These are phyloP conservation scores for Hydrozoanthus tunicans DNA, from an alignment of 64 coral and sea anemone genomes.

Conservation along the genomic window DNA sequence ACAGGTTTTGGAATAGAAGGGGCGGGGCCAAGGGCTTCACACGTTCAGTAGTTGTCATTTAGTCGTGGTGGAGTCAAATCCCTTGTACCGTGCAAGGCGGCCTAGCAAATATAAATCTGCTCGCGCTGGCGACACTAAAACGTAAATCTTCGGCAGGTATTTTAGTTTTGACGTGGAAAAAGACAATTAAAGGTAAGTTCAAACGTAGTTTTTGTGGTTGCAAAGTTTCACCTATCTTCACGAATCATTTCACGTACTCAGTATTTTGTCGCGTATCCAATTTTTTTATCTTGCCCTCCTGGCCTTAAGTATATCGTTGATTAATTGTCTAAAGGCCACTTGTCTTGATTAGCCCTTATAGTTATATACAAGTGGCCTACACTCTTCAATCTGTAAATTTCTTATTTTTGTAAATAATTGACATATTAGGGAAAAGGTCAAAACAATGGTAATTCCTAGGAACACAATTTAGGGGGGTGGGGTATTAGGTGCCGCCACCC, in stretches of 20 bases:
- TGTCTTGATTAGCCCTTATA: no score
- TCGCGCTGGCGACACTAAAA: not conserved
- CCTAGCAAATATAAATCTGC: not conserved
- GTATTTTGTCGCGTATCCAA: not conserved
- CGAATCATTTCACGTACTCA: not conserved
- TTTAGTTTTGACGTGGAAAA: not conserved
- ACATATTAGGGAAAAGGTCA: no score
- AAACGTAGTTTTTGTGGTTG: not conserved
- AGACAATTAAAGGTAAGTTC: not conserved
- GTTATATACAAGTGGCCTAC: no score
- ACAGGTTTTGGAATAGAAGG: not conserved
- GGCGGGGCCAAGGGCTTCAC: not conserved
- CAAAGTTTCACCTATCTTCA: not conserved
- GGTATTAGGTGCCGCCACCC: no score
- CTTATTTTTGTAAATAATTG: no score
- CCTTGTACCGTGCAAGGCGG: not conserved
- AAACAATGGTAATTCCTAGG: no score
- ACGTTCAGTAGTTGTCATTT: not conserved
- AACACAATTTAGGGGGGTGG: no score
- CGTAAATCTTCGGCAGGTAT: not conserved
- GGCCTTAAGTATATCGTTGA: no score
- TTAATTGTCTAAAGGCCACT: no score
- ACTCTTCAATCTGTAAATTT: no score
- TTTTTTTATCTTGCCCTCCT: no score
- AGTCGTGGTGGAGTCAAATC: not conserved